A percentile compares a stretch with the other conserved stretches of the same genome.
Conservation (phyloP, 1,140 invertebrate genomes). For the Papilio machaon region DNA sequence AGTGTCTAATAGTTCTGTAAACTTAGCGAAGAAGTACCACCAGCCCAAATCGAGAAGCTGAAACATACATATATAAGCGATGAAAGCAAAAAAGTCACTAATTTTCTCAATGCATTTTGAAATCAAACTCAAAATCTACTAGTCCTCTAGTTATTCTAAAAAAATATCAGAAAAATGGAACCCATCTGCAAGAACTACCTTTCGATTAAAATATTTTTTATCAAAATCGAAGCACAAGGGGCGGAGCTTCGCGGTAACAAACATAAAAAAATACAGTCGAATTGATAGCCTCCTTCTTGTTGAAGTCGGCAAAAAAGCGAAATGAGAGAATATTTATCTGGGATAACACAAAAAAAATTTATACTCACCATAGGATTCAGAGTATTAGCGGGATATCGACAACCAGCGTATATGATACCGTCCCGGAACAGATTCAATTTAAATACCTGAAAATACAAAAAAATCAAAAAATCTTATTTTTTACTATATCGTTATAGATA, state of each 20-base stretch:
- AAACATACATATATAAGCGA: constrained; percentile 47
- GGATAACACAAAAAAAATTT: not conserved
- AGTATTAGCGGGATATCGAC: constrained; percentile 71
- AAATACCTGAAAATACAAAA: constrained; percentile 61
- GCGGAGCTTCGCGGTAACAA: too few relatives aligned
- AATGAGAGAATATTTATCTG: not conserved
- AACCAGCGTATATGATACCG: constrained; percentile 73
- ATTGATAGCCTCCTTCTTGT: too few relatives aligned
- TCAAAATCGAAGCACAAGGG: too few relatives aligned
- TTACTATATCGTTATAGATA: too few relatives aligned
- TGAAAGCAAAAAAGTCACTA: not conserved
- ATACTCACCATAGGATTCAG: constrained; percentile 67
- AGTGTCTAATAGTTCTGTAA: constrained; percentile 86
- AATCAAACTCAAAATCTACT: too few relatives aligned
- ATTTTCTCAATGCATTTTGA: too few relatives aligned
- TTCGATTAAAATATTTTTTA: too few relatives aligned
- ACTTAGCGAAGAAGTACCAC: constrained; percentile 85
- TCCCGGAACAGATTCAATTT: constrained; percentile 72
- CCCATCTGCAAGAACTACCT: too few relatives aligned
- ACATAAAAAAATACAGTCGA: too few relatives aligned
- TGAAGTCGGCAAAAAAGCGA: not conserved
- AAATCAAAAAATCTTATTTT: too few relatives aligned
- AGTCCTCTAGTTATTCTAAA: too few relatives aligned
- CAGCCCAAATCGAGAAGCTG: constrained; percentile 78
- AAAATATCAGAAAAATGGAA: too few relatives aligned